Percentiles rank a stretch among this genome's conserved stretches.
phyloP scores from a whole-genome alignment of 2,888 invertebrate species.

The Acleris sparsana region DNA sequence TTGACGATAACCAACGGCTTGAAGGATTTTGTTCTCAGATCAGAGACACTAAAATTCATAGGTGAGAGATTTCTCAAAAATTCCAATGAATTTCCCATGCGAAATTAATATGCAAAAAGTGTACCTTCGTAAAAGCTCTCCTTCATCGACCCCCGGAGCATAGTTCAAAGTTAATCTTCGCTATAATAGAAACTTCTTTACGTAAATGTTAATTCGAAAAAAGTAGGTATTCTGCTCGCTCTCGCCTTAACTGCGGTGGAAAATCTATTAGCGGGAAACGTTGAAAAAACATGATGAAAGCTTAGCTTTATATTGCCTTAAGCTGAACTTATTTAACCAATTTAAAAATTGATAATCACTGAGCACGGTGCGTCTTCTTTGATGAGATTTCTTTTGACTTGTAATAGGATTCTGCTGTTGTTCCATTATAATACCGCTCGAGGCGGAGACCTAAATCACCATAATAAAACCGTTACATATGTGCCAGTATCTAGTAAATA shows the following conservation, averaged over 20 bases:
- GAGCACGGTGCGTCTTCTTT: not conserved
- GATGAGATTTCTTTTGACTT: constrained; percentile 7
- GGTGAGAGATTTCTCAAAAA: not conserved
- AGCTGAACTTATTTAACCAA: constrained; percentile 14
- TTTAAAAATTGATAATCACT: constrained; percentile 11
- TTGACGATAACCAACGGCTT: too few relatives aligned
- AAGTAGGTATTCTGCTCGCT: constrained; percentile 51
- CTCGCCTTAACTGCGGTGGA: constrained; percentile 52
- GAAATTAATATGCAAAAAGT: constrained; percentile 22
- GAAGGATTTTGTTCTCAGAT: too few relatives aligned
- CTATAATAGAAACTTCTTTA: constrained; percentile 66
- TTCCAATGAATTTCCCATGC: constrained; percentile 1
- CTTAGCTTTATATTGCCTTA: constrained; percentile 38
- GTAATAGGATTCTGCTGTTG: constrained; percentile 1
- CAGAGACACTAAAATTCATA: not conserved
- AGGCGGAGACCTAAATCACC: not conserved
- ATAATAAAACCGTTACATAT: not conserved
- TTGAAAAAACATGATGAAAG: constrained; percentile 48
- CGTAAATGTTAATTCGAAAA: constrained; percentile 65
- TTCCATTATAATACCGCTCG: not conserved
- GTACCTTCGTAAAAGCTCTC: constrained; percentile 44
- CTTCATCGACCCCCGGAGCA: constrained; percentile 47
- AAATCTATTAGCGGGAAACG: constrained; percentile 62
- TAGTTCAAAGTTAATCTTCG: constrained; percentile 57
- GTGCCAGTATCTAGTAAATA: too few relatives aligned